phyloP scores from a whole-genome alignment of 1,140 invertebrate genomes.

The Drosophila kurseongensis region DNA sequence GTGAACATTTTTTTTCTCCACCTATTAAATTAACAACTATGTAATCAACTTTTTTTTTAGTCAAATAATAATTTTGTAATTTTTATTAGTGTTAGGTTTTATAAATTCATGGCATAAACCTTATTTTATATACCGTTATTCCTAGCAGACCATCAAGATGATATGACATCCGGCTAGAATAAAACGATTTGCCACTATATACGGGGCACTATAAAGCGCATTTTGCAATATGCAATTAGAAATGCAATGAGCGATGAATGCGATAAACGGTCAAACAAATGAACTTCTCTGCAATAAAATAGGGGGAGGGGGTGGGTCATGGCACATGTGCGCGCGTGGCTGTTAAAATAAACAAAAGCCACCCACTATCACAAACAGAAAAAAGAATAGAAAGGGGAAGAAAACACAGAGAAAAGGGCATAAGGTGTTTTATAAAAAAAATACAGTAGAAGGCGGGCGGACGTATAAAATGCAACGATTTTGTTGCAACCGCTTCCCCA shows the following conservation, averaged over 20 bases:
- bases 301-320: not conserved
- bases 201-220: conserved; percentile 6
- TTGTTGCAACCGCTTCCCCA: not conserved
- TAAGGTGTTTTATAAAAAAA: conserved; percentile 20
- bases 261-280: conserved; percentile 56
- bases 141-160: conserved; percentile 10
- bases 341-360: conserved; percentile 65
- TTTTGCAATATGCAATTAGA: conserved; percentile 55
- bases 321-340: conserved; percentile 63
- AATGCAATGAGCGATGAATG: conserved; percentile 53
- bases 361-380: conserved; percentile 39
- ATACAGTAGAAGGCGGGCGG: not conserved
- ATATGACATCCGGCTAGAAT: conserved; percentile 32
- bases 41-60: too few species aligned
- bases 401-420: not conserved
- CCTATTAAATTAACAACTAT: too few species aligned
- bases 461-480: conserved; percentile 35
- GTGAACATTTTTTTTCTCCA: too few species aligned
- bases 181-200: conserved; percentile 22
- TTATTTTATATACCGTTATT: conserved; percentile 1
- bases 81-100: too few species aligned
- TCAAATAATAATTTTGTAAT: too few species aligned
- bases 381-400: not conserved
- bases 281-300: conserved; percentile 2
- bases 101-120: not conserved